Conservation (phyloP, 2,797 vertebrate species). For the Esox lucius region DNA sequence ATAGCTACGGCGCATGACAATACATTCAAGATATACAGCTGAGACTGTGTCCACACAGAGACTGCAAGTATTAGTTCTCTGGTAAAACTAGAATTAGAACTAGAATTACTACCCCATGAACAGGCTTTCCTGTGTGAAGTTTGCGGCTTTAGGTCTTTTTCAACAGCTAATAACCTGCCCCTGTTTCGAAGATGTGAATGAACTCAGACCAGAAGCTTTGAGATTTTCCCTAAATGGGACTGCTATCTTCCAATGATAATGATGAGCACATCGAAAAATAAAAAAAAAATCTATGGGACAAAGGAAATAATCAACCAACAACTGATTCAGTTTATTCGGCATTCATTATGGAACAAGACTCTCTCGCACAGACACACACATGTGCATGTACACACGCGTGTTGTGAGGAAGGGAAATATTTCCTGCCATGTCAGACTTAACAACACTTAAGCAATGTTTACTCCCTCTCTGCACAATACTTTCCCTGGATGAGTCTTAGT, state of each 20-base stretch:
- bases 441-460: background rate
- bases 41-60: background rate
- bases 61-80: background rate
- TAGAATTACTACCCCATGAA: background rate
- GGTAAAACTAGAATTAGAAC: too few relatives aligned
- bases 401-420: background rate
- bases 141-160: background rate
- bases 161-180: background rate
- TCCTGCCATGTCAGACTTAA: background rate
- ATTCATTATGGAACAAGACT: too few relatives aligned
- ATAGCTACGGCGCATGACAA: background rate
- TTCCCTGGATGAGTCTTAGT: background rate
- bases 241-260: background rate
- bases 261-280: too few relatives aligned
- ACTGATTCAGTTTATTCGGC: too few relatives aligned
- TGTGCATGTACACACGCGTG: background rate
- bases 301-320: too few relatives aligned
- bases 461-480: background rate
- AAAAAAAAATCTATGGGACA: too few relatives aligned
- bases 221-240: background rate
- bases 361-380: too few relatives aligned
- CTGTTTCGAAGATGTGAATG: background rate
- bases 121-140: background rate
- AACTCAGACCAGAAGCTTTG: background rate
- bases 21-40: background rate